These are phyloP conservation scores for Venusia cambrica DNA, from an alignment of 2,888 invertebrate species.

Conservation along the genomic window DNA sequence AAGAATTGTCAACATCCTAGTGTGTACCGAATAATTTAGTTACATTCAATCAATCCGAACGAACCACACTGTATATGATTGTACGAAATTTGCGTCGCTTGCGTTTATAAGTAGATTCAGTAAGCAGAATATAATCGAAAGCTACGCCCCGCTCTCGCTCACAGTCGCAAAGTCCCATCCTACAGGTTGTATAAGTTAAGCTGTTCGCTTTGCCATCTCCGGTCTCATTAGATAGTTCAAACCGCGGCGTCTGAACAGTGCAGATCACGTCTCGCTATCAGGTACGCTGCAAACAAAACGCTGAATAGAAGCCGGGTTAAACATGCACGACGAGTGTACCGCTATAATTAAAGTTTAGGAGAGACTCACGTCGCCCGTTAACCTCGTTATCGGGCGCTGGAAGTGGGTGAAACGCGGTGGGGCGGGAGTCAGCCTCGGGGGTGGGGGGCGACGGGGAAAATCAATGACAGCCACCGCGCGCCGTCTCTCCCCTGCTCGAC, in stretches of 20 bases:
- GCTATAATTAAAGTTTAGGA: slow-evolving; percentile 82
- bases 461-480: slow-evolving; percentile 81
- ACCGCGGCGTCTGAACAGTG: slow-evolving; percentile 54
- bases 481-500: slow-evolving; percentile 75
- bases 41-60: slow-evolving; percentile 24
- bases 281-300: slow-evolving; percentile 75
- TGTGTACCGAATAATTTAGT: slow-evolving; percentile 17
- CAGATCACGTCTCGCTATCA: slow-evolving; percentile 70
- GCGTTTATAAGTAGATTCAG: slow-evolving; percentile 49
- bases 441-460: slow-evolving; percentile 72
- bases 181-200: slow-evolving; percentile 42
- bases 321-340: slow-evolving; percentile 79
- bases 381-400: slow-evolving; percentile 81
- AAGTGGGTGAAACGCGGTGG: slow-evolving; percentile 80
- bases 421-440: slow-evolving; percentile 61
- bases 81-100: slow-evolving; percentile 32
- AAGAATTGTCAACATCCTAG: slow-evolving; percentile 13
- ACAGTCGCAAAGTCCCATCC: slow-evolving; percentile 36
- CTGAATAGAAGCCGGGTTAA: slow-evolving; percentile 76
- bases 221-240: slow-evolving; percentile 64
- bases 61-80: slow-evolving; percentile 37
- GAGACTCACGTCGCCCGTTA: slow-evolving; percentile 82
- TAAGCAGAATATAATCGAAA: slow-evolving; percentile 52
- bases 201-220: slow-evolving; percentile 52
- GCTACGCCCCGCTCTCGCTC: too few species aligned